phyloP scores from a whole-genome alignment of 2,113 vertebrate species.

The Istiophorus platypterus region DNA sequence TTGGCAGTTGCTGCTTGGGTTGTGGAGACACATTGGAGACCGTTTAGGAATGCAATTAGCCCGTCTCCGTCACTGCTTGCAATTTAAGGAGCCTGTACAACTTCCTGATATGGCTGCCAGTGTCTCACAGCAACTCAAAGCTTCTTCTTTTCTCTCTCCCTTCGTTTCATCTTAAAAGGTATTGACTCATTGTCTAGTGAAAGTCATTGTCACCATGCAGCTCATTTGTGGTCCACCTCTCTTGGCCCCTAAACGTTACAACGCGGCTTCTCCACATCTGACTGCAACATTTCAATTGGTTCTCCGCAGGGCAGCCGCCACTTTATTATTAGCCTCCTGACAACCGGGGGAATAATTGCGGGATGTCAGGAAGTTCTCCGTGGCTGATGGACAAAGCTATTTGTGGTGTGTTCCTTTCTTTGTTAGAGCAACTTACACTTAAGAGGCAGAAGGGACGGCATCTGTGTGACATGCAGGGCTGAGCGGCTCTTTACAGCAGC shows the following conservation, averaged over 20 bases:
- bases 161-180: neutral
- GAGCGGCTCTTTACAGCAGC: slow-evolving; percentile 18
- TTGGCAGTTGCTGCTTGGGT: neutral
- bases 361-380: slow-evolving; percentile 60
- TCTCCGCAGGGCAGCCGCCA: slow-evolving; percentile 21
- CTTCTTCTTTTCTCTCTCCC: neutral
- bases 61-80: neutral
- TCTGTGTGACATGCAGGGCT: neutral
- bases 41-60: neutral
- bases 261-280: slow-evolving; percentile 25
- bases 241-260: neutral
- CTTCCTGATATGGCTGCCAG: neutral
- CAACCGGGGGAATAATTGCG: slow-evolving; percentile 68
- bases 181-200: neutral
- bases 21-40: neutral
- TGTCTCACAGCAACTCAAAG: neutral
- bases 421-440: slow-evolving; percentile 40
- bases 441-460: neutral
- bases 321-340: slow-evolving; percentile 63
- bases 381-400: slow-evolving; percentile 65
- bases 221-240: slow-evolving; percentile 16
- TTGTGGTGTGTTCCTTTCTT: slow-evolving; percentile 52
- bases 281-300: slow-evolving; percentile 37
- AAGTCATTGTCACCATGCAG: neutral
- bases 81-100: neutral